These are phyloP conservation scores for Fissipunctia ypsillon DNA, from an alignment of 2,888 invertebrate species.

Conservation along the genomic window DNA sequence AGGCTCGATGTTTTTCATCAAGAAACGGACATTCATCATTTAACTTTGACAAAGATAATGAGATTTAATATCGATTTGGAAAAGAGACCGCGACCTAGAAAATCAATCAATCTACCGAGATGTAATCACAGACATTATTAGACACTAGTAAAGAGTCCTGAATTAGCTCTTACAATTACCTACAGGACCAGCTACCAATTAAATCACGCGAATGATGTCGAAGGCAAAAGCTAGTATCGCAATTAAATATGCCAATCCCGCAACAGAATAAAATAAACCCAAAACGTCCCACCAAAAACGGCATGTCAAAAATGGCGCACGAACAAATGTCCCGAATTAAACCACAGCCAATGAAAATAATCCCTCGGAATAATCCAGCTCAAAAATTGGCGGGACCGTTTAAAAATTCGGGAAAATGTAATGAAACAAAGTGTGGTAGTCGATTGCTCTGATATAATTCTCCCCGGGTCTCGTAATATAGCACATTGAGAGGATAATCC, in stretches of 20 bases:
- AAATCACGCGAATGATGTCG: background rate
- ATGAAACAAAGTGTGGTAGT: conserved; percentile 55
- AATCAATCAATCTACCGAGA: conserved; percentile 2
- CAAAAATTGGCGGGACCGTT: conserved; percentile 50
- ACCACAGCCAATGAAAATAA: conserved; percentile 55
- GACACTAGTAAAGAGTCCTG: background rate
- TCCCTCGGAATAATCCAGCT: conserved; percentile 42
- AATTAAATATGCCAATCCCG: conserved; percentile 36
- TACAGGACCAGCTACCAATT: background rate
- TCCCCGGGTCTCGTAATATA: conserved; percentile 67
- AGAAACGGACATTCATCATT: conserved; percentile 33
- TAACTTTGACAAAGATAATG: conserved; percentile 6
- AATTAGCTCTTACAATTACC: too few species aligned
- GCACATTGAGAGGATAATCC: conserved; percentile 79
- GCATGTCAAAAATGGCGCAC: conserved; percentile 48
- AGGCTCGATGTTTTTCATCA: conserved; percentile 15
- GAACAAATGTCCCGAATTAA: conserved; percentile 50
- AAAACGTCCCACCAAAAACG: conserved; percentile 26
- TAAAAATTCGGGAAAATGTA: conserved; percentile 64
- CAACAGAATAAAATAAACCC: conserved; percentile 36
- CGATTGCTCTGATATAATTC: conserved; percentile 65
- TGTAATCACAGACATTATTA: background rate
- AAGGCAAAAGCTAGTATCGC: background rate
- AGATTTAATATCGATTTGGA: background rate
- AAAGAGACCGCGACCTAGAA: background rate